phyloP scores from a whole-genome alignment of 2,797 vertebrate genomes.

The Chromobotia macracanthus region DNA sequence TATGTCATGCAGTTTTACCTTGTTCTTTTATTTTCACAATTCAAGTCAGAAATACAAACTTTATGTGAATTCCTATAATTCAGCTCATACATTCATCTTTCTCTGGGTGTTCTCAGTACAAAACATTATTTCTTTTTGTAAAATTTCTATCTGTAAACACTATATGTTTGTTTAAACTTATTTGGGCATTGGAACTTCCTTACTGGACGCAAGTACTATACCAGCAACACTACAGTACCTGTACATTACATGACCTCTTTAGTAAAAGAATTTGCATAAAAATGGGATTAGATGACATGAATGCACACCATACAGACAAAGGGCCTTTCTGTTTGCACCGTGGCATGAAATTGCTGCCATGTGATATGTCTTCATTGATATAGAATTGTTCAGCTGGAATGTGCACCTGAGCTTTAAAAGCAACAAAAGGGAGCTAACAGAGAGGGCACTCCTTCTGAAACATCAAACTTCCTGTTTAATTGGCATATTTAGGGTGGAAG shows the following conservation, averaged over 20 bases:
- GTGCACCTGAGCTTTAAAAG: slow-evolving; percentile 10
- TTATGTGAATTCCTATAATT: not conserved
- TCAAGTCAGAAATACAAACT: not conserved
- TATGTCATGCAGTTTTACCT: not conserved
- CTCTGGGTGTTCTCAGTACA: too few relatives aligned
- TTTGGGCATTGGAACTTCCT: not conserved
- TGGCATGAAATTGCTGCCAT: slow-evolving; percentile 4
- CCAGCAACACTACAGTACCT: not conserved
- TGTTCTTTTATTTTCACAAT: not conserved
- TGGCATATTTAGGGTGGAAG: not conserved
- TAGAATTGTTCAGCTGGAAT: slow-evolving; percentile 13
- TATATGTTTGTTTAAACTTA: not conserved
- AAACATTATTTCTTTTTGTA: too few relatives aligned
- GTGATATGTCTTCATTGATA: slow-evolving; percentile 9
- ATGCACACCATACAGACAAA: not conserved
- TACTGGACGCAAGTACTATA: not conserved
- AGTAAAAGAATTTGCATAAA: not conserved
- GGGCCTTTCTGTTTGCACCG: not conserved
- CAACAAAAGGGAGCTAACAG: not conserved
- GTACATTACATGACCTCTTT: not conserved
- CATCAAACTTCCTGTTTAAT: not conserved
- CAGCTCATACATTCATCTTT: not conserved
- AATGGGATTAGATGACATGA: slow-evolving; percentile 16
- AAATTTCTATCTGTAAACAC: too few relatives aligned
- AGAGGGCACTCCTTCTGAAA: slow-evolving; percentile 14